Evolutionary conservation across 2,113 vertebrate species (phyloP).

Genomic region (Gobiocypris rarus): DNA sequence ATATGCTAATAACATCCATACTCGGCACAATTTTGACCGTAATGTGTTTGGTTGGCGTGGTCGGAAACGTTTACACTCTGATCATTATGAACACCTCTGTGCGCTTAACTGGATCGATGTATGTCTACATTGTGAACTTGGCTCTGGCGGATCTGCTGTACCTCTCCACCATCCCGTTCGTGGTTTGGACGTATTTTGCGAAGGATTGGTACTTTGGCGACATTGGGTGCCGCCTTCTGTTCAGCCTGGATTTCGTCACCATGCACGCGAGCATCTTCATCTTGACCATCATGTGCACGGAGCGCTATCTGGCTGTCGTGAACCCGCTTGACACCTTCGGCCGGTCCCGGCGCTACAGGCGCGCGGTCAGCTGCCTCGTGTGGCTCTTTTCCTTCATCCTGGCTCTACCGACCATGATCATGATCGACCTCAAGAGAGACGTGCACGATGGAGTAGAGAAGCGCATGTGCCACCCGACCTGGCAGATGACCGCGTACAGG

Average conservation of each 20-base stretch:
- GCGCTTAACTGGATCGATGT: conserved; percentile 62
- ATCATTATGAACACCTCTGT: conserved; percentile 60
- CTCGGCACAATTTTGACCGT: conserved; percentile 57
- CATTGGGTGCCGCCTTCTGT: conserved; percentile 62
- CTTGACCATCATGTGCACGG: conserved; percentile 64
- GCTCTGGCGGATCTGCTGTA: conserved; percentile 64
- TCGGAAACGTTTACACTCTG: conserved; percentile 63
- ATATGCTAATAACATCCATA: conserved; percentile 54
- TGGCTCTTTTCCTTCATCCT: conserved; percentile 63
- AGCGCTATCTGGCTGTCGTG: conserved; percentile 63
- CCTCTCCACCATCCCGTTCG: conserved; percentile 65
- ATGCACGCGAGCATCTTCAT: conserved; percentile 69
- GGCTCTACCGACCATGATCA: conserved; percentile 63
- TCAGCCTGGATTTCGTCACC: conserved; percentile 65
- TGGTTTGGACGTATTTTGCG: conserved; percentile 62
- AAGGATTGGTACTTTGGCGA: conserved; percentile 66
- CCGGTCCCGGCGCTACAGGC: conserved; percentile 55
- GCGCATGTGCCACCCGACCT: conserved; percentile 65
- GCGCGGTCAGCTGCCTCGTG: conserved; percentile 53
- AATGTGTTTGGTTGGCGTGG: conserved; percentile 61
- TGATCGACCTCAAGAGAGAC: conserved; percentile 60
- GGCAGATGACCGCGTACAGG: conserved; percentile 61
- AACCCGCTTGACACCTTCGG: conserved; percentile 63
- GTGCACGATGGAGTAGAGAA: conserved; percentile 56
- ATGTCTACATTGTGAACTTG: conserved; percentile 65